phyloP scores from a whole-genome alignment of 2,113 vertebrate genomes.

The Engystomops pustulosus region DNA sequence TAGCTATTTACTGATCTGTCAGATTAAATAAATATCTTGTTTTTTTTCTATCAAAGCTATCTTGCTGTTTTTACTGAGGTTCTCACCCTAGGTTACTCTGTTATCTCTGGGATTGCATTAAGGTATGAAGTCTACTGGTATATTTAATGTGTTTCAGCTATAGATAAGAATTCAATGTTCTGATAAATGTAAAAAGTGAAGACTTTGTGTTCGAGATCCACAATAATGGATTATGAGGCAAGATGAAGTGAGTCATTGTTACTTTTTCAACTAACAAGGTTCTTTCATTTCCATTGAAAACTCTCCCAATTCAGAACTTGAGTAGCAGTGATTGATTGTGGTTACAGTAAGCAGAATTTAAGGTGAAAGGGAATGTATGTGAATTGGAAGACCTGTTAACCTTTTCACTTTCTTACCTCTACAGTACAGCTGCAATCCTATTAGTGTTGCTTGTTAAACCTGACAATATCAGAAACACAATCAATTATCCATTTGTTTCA shows the following conservation, averaged over 20 bases:
- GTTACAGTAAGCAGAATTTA: conserved; percentile 54
- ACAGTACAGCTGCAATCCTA: conserved; percentile 13
- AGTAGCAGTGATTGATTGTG: conserved; percentile 56
- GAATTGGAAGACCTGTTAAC: conserved; percentile 58
- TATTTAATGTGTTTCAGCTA: conserved; percentile 47
- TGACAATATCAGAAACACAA: conserved; percentile 3
- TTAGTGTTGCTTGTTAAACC: conserved; percentile 32
- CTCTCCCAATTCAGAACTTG: conserved; percentile 49
- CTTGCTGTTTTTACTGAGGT: conserved; percentile 12
- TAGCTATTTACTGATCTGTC: conserved; percentile 18
- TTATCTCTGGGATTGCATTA: conserved; percentile 45
- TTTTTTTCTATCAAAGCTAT: conserved; percentile 25
- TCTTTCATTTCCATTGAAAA: conserved; percentile 53
- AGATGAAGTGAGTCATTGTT: conserved; percentile 57
- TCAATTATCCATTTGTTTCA: conserved; percentile 19
- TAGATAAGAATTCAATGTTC: conserved; percentile 56
- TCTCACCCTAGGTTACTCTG: conserved; percentile 33
- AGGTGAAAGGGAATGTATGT: conserved; percentile 51
- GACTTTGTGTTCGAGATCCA: conserved; percentile 43
- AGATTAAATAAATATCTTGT: conserved; percentile 32
- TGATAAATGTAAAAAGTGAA: conserved; percentile 48
- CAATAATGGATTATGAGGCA: conserved; percentile 53
- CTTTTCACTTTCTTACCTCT: conserved; percentile 39
- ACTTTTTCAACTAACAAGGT: conserved; percentile 57
- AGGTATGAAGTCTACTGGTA: conserved; percentile 11